Percentiles rank a stretch among this genome's conserved stretches.
Conservation (phyloP, 2,888 invertebrate genomes). For the Leptinotarsa tumamoca region DNA sequence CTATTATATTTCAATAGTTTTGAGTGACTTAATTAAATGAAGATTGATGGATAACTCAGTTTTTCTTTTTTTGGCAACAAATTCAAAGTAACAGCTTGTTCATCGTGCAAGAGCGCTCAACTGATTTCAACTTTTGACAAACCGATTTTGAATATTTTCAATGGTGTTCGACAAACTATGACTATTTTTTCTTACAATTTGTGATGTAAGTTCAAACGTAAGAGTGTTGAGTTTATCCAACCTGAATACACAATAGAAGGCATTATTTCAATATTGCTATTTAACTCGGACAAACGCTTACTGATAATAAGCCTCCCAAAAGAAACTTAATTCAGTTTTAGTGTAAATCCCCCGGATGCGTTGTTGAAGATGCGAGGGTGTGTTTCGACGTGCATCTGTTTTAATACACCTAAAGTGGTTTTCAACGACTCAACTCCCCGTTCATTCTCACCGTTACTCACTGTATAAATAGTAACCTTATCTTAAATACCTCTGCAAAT, state of each 20-base stretch:
- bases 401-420: conserved; percentile 43
- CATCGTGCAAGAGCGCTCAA: no score
- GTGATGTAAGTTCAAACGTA: no score
- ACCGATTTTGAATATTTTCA: no score
- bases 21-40: no score
- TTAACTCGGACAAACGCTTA: not conserved
- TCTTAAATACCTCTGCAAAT: conserved; percentile 62
- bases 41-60: no score
- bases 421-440: conserved; percentile 12
- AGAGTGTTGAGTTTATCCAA: not conserved
- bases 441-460: conserved; percentile 58
- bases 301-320: conserved; percentile 10
- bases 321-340: conserved; percentile 29
- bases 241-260: not conserved
- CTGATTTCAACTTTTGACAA: no score
- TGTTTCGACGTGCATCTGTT: conserved; percentile 36
- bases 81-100: no score
- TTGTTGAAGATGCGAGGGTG: conserved; percentile 26
- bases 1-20: no score
- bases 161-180: no score
- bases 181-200: no score
- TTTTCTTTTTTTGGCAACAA: no score
- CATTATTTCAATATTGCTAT: not conserved
- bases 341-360: conserved; percentile 26
- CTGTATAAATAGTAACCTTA: conserved; percentile 63